phyloP scores from a whole-genome alignment of 2,797 vertebrate species.

The Enteromius paludinosus region DNA sequence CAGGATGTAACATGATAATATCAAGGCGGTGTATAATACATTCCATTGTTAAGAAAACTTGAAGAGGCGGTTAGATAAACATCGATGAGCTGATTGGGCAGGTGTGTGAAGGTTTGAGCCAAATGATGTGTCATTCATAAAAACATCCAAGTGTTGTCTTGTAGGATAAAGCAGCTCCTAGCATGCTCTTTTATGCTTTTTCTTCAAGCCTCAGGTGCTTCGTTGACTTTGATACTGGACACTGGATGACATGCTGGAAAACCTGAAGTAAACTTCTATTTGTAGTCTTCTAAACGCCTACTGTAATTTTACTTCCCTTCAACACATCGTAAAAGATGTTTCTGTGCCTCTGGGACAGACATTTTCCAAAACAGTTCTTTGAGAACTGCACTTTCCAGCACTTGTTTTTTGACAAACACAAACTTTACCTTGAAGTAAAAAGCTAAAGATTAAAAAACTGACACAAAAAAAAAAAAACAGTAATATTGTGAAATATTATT shows the following conservation, averaged over 20 bases:
- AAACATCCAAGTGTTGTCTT: slow-evolving; percentile 9
- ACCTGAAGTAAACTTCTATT: slow-evolving; percentile 21
- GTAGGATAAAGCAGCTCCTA: not conserved
- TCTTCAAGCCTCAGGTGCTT: slow-evolving; percentile 7
- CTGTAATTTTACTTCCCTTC: slow-evolving; percentile 15
- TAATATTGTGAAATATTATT: not conserved
- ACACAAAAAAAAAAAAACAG: not conserved
- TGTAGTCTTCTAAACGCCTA: not conserved
- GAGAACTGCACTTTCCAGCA: slow-evolving; percentile 18
- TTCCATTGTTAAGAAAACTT: slow-evolving; percentile 25
- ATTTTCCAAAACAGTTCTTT: slow-evolving; percentile 57
- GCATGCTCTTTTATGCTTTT: not conserved
- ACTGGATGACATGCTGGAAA: slow-evolving; percentile 23
- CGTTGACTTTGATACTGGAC: slow-evolving; percentile 25
- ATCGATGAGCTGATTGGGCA: slow-evolving; percentile 9
- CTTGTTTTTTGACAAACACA: slow-evolving; percentile 41
- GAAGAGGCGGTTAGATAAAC: slow-evolving; percentile 25
- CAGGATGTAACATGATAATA: slow-evolving; percentile 30
- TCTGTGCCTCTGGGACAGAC: not conserved
- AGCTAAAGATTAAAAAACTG: not conserved
- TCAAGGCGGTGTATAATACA: not conserved
- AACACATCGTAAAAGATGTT: slow-evolving; percentile 13
- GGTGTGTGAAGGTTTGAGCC: slow-evolving; percentile 6
- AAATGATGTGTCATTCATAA: slow-evolving; percentile 29
- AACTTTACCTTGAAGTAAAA: not conserved